Evolutionary conservation across 1,140 invertebrate genomes (phyloP), one percentile per base, ranked within the genome.

Genomic region (Drosophila equinoxialis): DNA sequence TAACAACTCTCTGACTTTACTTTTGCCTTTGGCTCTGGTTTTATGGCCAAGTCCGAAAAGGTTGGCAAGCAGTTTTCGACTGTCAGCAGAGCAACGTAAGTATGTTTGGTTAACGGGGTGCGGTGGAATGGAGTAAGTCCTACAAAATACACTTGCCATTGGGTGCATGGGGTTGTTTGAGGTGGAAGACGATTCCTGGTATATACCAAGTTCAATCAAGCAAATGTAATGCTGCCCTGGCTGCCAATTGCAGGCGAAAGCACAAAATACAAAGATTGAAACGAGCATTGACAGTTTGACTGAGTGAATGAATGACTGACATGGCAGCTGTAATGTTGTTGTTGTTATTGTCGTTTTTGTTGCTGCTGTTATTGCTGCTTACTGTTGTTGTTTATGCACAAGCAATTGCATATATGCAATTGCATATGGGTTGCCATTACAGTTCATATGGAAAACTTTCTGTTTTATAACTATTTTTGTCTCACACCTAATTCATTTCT

Each of bases 231-330:
- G 76, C 42, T 82, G 74, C 80, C 59, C 65, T 48, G 79, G 39
- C 80, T 83, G 81, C 77, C 81, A 84, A 85, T 84, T 84, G 81
- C 81, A 84, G 74, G 74, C 74, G 79, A 77, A 74, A 77, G 77
- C 74, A 79, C 74, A 79, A 84, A 74, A 80, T 69, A 84, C 81
- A 84, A 84, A 84, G 81, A 84, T 80, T 74, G 81, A 84, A 84
- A 77, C 81, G 70, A 74, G 70, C 77, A 85, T 74, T 80, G 81
- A 84, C 81, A 84, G 81, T 77, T 80, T 84, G 81, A 84, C 81
- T 84, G 77, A 79, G 55, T 79, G 74, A 59, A 58, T 58, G 69
- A 83, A 79, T 84, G 81, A 83, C 72, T 83, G 81, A 83, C 81
- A 81, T 67, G 67, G 65, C 65, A 73, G 74, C 51, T 62, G 63